Evolutionary conservation across 2,797 vertebrate genomes (phyloP).

Genomic region (Enteromius paludinosus): DNA sequence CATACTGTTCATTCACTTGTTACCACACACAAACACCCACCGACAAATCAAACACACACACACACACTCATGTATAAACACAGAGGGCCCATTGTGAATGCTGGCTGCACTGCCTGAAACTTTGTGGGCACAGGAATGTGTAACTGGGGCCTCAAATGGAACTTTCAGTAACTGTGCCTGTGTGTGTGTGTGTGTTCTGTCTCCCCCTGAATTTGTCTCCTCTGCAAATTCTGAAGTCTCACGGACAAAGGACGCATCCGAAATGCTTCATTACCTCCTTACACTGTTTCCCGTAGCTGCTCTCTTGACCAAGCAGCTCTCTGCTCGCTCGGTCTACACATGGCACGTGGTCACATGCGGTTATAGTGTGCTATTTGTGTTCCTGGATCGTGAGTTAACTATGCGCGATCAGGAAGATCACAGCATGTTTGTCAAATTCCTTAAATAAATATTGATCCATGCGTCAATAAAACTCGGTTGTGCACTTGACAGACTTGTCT

Average conservation of each 20-base stretch:
- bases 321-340: background rate
- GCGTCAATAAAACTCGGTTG: background rate
- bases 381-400: background rate
- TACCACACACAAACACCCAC: conserved; percentile 38
- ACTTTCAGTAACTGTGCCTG: conserved; percentile 7
- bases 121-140: conserved; percentile 48
- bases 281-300: background rate
- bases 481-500: background rate
- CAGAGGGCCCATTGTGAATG: conserved; percentile 24
- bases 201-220: conserved; percentile 29
- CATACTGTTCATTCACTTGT: conserved; percentile 25
- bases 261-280: conserved; percentile 39
- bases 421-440: conserved; percentile 22
- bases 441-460: conserved; percentile 30
- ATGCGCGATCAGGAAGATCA: background rate
- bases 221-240: conserved; percentile 41
- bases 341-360: background rate
- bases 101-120: conserved; percentile 38
- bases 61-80: conserved; percentile 19
- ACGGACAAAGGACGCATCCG: conserved; percentile 1
- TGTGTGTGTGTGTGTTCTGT: conserved; percentile 18
- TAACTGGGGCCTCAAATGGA: conserved; percentile 22
- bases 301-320: conserved; percentile 7
- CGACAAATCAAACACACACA: conserved; percentile 28
- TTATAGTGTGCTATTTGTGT: background rate